Base-by-base conservation (phyloP, 1,140 invertebrate species). In the Rhyacophila brunnea region DNA sequence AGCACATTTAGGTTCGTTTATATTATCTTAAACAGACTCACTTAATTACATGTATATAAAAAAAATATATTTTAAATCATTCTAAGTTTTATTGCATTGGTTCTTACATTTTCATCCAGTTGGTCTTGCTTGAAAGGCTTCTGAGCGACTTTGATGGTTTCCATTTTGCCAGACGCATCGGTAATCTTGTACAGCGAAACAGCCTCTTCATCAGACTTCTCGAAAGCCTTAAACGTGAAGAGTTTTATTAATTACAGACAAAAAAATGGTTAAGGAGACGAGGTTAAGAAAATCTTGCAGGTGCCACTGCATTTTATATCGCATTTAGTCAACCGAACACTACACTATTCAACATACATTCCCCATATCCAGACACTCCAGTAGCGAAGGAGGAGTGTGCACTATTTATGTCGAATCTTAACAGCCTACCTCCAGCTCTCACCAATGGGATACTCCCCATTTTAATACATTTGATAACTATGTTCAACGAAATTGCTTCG, bases 81-180 rank as follows among this genome's bases (percentile, higher is more conserved):
- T 35, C n/a, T 35, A n/a, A n/a, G n/a, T n/a, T n/a, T n/a, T n/a
- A n/a, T n/a, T n/a, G n/a, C 46, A 60, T 7, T 36, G 19, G 43
- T 51, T 72, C 71, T 77, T 75, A 88, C 87, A 70, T 85, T 81
- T 14, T 87, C 85, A 57, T 90, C 84, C 11, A 93, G 74, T 68
- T 85, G 80, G 18, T 84, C 82, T 71, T 89, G 86, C 42, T 81
- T 81, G 54, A 90, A 77, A 2, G 90, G 91, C 66, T 86, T 89
- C 38, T 80, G 74, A 6, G 74, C 72, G 32, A 92, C 74, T 44
- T 84, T 78, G 6, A 86, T 84, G 1, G 88, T 79, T 65, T 85
- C 78, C 18, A 92, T 49, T 38, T 76, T 78, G 0, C 89, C 88
- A 52, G 78, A 81, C 15, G 80, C 81, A 74, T 93, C 91, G 10